Base-by-base conservation (phyloP, 2,113 vertebrate species). In the Pimephales promelas region DNA sequence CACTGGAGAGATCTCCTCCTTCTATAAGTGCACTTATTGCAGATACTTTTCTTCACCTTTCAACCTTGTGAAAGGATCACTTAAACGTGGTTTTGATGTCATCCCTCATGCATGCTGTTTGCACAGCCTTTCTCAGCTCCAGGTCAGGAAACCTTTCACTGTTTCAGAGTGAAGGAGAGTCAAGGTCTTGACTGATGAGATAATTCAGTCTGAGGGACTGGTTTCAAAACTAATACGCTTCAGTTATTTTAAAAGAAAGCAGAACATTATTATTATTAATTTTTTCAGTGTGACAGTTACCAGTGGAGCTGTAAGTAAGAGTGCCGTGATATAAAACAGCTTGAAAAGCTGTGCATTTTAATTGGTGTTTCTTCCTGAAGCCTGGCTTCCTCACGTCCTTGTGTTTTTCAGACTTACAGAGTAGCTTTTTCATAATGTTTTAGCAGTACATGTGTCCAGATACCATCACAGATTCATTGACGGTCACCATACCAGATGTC, bases 1-100 rank as follows among this genome's bases (percentile, higher is more conserved):
- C 68, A 45, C 22, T 7, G 40, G 11, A 74, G 24, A 74, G 7
- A 52, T 52, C 14, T 52, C 7, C 45, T 73, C 24, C 47, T 28
- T 74, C 45, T 9, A 74, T 74, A 74, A 74, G 72, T 74, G 72
- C 72, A 28, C 47, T 47, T 52, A 47, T 74, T 52, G 16, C 45
- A 49, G 13, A 74, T 52, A 52, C 47, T 52, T 52, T 49, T 74
- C 72, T 74, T 74, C 45, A 74, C 72, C 72, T 74, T 74, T 74
- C 28, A 74, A 74, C 45, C 72, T 74, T 31, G 1, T 28, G 72
- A 74, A 49, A 52, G 45, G 16, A 28, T 20, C 43, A 10, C 24
- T 74, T 52, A 74, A 74, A 74, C 8, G 0, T 28, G 0, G 14
- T 28, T 28, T 62, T 79, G 76, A 79, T 79, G 57, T 79, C 77